Evolutionary conservation across 1,140 invertebrate species (phyloP).

Genomic region (Lamellibrachia luymesi): DNA sequence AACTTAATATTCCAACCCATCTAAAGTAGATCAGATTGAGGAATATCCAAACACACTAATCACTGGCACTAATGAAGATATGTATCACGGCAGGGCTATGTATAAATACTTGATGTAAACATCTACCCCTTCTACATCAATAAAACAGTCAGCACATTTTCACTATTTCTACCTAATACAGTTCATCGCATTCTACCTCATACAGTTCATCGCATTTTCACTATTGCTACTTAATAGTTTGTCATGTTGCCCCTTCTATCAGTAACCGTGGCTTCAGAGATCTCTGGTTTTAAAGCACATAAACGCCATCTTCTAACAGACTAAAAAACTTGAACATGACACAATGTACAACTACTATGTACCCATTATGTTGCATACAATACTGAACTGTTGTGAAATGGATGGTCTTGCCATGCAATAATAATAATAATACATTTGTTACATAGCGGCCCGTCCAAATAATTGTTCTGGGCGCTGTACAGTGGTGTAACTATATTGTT

Average conservation of each 20-base stretch:
- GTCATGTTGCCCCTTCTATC: background rate
- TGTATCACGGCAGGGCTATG: background rate
- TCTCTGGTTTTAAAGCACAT: background rate
- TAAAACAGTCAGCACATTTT: background rate
- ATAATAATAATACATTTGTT: no score
- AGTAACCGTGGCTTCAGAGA: background rate
- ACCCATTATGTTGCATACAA: background rate
- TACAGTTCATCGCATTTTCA: background rate
- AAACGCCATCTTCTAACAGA: background rate
- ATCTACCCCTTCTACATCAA: background rate
- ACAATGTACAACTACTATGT: background rate
- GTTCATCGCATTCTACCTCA: background rate
- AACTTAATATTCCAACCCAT: background rate
- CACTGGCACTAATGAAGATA: background rate
- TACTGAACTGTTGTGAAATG: background rate
- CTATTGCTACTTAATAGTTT: background rate
- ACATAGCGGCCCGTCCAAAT: no score
- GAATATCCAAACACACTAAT: background rate
- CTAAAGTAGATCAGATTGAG: background rate
- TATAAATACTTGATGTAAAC: background rate
- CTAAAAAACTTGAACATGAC: background rate
- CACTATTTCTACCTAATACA: background rate
- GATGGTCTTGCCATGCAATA: background rate
- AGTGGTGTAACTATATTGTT: background rate
- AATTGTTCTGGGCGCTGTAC: no score